Evolutionary conservation across 2,113 vertebrate species (phyloP), one percentile per base, ranked within the genome.

Genomic region (Lycocorax pyrrhopterus): DNA sequence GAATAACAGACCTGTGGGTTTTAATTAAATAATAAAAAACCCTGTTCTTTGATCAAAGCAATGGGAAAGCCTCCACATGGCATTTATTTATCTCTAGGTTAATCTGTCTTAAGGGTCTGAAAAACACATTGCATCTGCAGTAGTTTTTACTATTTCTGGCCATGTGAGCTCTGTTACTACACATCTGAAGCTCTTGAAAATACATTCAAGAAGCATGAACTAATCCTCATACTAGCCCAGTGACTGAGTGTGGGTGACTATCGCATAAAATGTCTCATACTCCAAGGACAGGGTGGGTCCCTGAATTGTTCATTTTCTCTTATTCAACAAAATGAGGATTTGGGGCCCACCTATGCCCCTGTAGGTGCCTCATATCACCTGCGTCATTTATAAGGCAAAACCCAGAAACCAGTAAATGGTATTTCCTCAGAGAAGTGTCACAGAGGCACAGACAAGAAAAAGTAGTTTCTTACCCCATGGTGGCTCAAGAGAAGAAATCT

Each of bases 21-120:
- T 82, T 69, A 89, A 82, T 69, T 64, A 68, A 85, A 58, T 10
- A 68, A 67, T 88, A 66, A 85, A 84, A 60, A 5, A 0, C 2
- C 19, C 55, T 43, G 12, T 18, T 79, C 23, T 85, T 79, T 69
- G 75, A 94, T 93, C 67, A 95, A 96, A 94, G 87, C 27, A 71
- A 51, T 12, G 30, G 74, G 30, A 96, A 96, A 93, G 39, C 35
- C 51, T 94, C 74, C 7, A 9, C 37, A 22, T 58, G 71, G 67
- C 59, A 33, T 91, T 95, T 73, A 66, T 69, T 76, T 96, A 93
- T 93, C 93, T 91, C 71, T 67, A 44, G 33, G 55, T 63, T 90
- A 74, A 95, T 88, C 79, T 92, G 13, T 90, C 3, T 73, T 77
- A 62, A 86, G 37, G 29, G 27, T 73, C 67, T 92, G 85, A 90